A percentile compares a stretch with the other conserved stretches of the same genome.
Conservation (phyloP, 2,888 invertebrate genomes). For the Vandiemenella viatica region DNA sequence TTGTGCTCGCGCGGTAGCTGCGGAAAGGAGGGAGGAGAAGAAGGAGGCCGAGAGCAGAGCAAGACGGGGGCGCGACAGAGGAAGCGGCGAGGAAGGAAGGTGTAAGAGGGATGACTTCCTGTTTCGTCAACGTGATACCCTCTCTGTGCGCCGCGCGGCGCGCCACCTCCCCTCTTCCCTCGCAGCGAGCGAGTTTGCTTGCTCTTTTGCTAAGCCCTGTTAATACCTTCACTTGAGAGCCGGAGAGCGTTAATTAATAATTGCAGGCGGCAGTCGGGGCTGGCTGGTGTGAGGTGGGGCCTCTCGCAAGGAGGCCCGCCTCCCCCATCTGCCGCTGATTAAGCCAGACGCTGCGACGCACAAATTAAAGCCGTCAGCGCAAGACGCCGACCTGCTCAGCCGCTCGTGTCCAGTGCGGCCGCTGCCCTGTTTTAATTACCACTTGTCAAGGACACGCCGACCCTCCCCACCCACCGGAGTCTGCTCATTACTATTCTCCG, state of each 20-base stretch:
- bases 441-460: not conserved
- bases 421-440: not conserved
- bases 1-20: not conserved
- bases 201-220: slow-evolving; percentile 14
- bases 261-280: slow-evolving; percentile 9
- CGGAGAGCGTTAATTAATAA: slow-evolving; percentile 15
- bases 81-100: not conserved
- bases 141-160: not conserved
- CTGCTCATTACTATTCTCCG: too few relatives aligned
- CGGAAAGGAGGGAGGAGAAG: not conserved
- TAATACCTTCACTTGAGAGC: slow-evolving; percentile 15
- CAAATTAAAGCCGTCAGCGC: not conserved
- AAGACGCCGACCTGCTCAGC: too few relatives aligned
- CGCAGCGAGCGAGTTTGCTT: not conserved
- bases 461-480: too few relatives aligned
- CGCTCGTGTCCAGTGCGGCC: too few relatives aligned
- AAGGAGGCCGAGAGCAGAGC: too few relatives aligned
- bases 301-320: too few relatives aligned
- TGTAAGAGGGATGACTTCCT: not conserved
- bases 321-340: not conserved
- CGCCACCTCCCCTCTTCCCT: not conserved
- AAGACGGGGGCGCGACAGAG: too few relatives aligned
- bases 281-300: not conserved
- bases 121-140: not conserved
- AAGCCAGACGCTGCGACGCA: not conserved